Conservation (phyloP, 2,113 vertebrate species). For the Archilochus colubris region DNA sequence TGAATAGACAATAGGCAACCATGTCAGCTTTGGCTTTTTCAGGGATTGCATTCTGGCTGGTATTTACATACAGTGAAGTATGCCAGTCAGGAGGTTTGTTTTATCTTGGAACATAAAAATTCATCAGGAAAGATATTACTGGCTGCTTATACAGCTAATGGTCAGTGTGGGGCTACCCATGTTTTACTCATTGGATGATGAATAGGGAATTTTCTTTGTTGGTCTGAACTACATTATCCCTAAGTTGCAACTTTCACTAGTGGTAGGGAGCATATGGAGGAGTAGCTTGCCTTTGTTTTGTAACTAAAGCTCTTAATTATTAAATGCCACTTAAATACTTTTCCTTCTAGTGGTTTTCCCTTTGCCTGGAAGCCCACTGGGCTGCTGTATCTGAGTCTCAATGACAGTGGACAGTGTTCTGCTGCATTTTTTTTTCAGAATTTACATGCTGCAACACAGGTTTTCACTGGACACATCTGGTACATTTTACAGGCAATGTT, state of each 20-base stretch:
- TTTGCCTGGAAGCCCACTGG: neutral
- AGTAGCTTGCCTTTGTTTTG: neutral
- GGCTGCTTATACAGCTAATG: neutral
- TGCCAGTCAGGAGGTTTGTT: neutral
- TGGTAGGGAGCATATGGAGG: neutral
- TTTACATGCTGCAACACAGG: neutral
- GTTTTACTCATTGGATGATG: neutral
- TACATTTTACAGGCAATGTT: neutral
- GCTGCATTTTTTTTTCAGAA: neutral
- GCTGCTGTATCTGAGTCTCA: neutral
- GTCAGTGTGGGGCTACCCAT: neutral
- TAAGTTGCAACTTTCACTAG: neutral
- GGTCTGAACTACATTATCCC: neutral
- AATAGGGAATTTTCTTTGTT: neutral
- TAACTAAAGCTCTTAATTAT: neutral
- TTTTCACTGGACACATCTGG: neutral
- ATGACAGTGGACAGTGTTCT: neutral
- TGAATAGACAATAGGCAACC: neutral
- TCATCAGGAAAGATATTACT: neutral
- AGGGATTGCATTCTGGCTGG: neutral
- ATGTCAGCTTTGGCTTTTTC: neutral
- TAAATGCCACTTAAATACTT: neutral
- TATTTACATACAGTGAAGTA: neutral
- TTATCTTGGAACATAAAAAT: neutral
- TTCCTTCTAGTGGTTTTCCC: neutral